phyloP scores from a whole-genome alignment of 2,113 vertebrate genomes.

The Protobothrops mucrosquamatus region DNA sequence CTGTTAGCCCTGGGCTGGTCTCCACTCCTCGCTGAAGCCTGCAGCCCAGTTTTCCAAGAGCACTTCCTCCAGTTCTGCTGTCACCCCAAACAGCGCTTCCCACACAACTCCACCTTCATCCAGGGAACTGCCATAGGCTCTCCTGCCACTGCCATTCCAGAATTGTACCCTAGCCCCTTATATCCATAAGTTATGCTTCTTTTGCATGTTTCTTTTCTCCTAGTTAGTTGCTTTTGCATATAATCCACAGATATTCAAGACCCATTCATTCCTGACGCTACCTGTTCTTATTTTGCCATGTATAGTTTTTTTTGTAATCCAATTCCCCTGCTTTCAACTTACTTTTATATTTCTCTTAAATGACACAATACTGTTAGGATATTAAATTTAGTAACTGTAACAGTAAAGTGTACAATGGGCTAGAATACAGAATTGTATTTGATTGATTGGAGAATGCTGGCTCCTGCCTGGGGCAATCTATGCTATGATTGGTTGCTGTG shows the following conservation, averaged over 20 bases:
- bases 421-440: neutral
- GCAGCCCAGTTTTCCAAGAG: neutral
- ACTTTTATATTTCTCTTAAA: neutral
- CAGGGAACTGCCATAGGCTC: neutral
- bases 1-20: fast-evolving
- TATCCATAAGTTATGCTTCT: neutral
- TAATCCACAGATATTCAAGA: neutral
- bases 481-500: neutral
- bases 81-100: neutral
- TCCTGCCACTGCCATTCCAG: neutral
- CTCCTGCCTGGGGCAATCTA: neutral
- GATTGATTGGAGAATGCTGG: neutral
- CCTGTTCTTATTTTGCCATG: neutral
- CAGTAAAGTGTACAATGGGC: neutral
- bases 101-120: neutral
- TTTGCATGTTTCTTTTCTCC: neutral
- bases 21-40: neutral
- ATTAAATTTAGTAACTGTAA: neutral
- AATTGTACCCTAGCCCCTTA: neutral
- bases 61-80: neutral
- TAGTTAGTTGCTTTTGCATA: neutral
- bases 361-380: neutral
- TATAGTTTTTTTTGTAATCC: neutral
- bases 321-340: neutral
- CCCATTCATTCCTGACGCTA: neutral